A percentile compares a stretch with the other conserved stretches of the same genome.
These are phyloP conservation scores for Cataglyphis livida DNA, from an alignment of 2,888 invertebrate species.

Conservation along the genomic window DNA sequence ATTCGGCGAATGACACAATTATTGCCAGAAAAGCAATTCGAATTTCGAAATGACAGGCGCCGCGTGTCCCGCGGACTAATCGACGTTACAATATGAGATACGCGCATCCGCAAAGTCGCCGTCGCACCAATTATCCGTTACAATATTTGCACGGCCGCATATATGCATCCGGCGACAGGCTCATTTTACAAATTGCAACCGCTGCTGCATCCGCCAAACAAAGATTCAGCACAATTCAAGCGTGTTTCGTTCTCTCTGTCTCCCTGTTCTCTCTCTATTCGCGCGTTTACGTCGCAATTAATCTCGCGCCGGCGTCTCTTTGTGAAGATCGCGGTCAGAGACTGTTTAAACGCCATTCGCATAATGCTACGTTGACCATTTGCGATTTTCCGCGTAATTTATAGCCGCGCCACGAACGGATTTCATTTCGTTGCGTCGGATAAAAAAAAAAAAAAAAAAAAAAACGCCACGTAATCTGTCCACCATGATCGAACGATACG, in stretches of 20 bases:
- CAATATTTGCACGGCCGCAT: conserved; percentile 1
- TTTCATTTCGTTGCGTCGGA: conserved; percentile 2
- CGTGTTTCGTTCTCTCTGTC: neutral
- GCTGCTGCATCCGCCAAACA: neutral
- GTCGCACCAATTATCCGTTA: conserved; percentile 19
- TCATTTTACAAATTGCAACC: conserved; percentile 37
- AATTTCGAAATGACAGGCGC: conserved; percentile 52
- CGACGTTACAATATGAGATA: conserved; percentile 18
- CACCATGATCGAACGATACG: neutral
- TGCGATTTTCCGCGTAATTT: conserved; percentile 37
- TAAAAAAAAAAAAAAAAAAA: conserved; percentile 6
- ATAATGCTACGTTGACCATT: neutral
- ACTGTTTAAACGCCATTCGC: conserved; percentile 24
- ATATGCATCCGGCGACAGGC: neutral
- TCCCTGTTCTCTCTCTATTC: neutral
- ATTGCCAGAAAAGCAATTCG: conserved; percentile 53
- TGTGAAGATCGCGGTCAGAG: conserved; percentile 16
- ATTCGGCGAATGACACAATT: conserved; percentile 37
- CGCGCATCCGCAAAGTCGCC: conserved; percentile 26
- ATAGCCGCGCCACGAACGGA: conserved; percentile 17
- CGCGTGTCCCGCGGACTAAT: conserved; percentile 34
- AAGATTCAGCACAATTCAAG: conserved; percentile 25
- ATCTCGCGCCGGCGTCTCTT: conserved; percentile 24
- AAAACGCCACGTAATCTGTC: neutral
- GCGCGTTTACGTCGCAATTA: conserved; percentile 26